Conservation (phyloP, 2,113 vertebrate genomes). For the Xiphophorus couchianus region DNA sequence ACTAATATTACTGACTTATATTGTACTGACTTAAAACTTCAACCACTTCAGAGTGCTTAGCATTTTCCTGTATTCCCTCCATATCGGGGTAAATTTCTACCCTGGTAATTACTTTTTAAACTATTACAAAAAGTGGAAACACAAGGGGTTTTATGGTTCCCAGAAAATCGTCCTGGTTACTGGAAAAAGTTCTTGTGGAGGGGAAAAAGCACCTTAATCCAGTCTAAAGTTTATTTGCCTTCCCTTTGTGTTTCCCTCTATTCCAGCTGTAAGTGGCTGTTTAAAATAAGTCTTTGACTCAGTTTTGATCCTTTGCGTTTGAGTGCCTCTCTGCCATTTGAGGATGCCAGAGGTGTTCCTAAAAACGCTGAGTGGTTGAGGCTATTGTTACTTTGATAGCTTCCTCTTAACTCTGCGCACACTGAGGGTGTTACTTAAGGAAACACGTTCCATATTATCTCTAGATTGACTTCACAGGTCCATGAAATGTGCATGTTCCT, state of each 20-base stretch:
- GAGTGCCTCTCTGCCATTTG: background rate
- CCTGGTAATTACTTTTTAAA: background rate
- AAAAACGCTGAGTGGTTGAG: background rate
- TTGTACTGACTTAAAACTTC: too few species aligned
- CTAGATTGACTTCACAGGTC: slow-evolving; percentile 27
- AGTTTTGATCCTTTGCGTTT: too few species aligned
- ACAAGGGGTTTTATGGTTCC: background rate
- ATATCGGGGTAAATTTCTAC: background rate
- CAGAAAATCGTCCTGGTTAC: background rate
- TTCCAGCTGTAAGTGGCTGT: too few species aligned
- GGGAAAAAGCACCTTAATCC: too few species aligned
- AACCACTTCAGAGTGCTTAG: background rate
- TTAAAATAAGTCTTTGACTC: too few species aligned
- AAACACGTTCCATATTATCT: slow-evolving; percentile 21
- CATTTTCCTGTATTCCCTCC: background rate
- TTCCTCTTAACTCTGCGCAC: slow-evolving; percentile 32
- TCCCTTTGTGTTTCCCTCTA: too few species aligned
- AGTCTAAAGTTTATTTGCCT: too few species aligned
- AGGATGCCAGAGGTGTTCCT: background rate
- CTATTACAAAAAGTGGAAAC: background rate
- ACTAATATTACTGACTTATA: too few species aligned
- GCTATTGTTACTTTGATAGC: slow-evolving; percentile 12
- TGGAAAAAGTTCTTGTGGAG: background rate
- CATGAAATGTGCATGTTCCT: slow-evolving; percentile 12
- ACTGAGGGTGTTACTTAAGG: slow-evolving; percentile 25